Conservation (phyloP, 2,797 vertebrate genomes). For the Scomberomorus guttatus region DNA sequence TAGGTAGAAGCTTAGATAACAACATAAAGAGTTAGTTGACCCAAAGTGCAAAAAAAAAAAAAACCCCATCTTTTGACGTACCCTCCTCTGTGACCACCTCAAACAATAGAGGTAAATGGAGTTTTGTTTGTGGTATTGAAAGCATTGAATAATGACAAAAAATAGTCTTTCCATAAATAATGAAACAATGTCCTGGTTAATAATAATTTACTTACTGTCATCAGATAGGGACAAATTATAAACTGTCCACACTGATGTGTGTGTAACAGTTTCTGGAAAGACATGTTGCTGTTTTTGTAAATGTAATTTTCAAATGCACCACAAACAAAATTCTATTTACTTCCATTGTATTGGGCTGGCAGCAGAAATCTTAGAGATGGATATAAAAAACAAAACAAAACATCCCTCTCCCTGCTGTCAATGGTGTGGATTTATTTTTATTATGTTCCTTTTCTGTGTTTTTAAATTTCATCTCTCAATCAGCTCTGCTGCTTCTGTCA, state of each 20-base stretch:
- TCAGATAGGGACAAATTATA: not conserved
- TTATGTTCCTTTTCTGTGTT: not conserved
- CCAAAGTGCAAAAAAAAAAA: no score
- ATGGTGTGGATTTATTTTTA: not conserved
- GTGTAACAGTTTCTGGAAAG: not conserved
- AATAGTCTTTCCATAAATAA: not conserved
- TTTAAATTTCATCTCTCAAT: not conserved
- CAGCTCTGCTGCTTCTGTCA: not conserved
- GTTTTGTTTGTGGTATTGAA: not conserved
- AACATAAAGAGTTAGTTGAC: not conserved
- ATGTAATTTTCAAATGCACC: not conserved
- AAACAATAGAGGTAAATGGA: no score
- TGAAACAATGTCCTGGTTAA: not conserved
- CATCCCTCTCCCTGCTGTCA: not conserved
- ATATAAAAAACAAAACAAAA: no score
- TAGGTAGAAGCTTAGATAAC: not conserved
- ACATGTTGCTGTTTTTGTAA: not conserved
- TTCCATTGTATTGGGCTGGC: not conserved
- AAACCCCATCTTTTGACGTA: no score
- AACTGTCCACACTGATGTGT: not conserved
- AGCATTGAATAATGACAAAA: not conserved
- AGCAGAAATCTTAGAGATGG: no score
- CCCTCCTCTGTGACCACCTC: no score
- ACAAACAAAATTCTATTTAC: not conserved
- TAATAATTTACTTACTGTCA: constrained; percentile 1